Conservation (phyloP, 2,797 vertebrate genomes). For the Triplophysa bombifrons region DNA sequence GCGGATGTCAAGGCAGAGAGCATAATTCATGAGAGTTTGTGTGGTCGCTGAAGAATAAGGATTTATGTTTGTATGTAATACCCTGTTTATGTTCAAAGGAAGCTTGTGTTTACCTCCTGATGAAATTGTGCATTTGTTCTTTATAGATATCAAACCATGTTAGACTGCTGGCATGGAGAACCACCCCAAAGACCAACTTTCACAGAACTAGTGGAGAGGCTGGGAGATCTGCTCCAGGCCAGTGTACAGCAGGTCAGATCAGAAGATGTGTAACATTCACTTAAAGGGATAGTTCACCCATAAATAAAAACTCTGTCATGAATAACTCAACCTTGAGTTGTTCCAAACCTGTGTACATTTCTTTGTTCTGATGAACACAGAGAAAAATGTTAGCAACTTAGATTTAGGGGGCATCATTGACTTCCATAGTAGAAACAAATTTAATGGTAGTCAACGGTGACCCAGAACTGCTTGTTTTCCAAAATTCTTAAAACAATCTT, state of each 20-base stretch:
- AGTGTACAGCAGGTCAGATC: slow-evolving; percentile 89
- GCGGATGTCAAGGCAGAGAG: slow-evolving; percentile 58
- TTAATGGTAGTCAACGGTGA: too few relatives aligned
- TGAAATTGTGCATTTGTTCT: slow-evolving; percentile 40
- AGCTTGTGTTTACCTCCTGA: not conserved
- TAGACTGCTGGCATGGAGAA: slow-evolving; percentile 90
- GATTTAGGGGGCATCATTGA: too few relatives aligned
- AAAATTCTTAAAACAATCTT: too few relatives aligned
- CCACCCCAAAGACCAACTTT: slow-evolving; percentile 85
- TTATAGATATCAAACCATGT: slow-evolving; percentile 90
- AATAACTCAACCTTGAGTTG: too few relatives aligned
- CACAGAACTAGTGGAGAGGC: slow-evolving; percentile 85
- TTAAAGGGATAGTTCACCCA: not conserved
- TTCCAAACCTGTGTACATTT: too few relatives aligned
- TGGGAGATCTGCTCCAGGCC: slow-evolving; percentile 92
- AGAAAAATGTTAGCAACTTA: too few relatives aligned
- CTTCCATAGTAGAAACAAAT: too few relatives aligned
- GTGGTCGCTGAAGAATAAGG: slow-evolving; percentile 14
- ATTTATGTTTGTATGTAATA: slow-evolving; percentile 24
- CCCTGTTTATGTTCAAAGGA: slow-evolving; percentile 22
- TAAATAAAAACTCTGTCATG: too few relatives aligned
- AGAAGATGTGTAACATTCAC: not conserved
- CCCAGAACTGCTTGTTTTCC: too few relatives aligned
- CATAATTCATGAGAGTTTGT: slow-evolving; percentile 28
- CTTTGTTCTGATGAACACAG: too few relatives aligned